Base-by-base conservation (phyloP, 2,797 vertebrate genomes). In the Leptodactylus fallax region DNA sequence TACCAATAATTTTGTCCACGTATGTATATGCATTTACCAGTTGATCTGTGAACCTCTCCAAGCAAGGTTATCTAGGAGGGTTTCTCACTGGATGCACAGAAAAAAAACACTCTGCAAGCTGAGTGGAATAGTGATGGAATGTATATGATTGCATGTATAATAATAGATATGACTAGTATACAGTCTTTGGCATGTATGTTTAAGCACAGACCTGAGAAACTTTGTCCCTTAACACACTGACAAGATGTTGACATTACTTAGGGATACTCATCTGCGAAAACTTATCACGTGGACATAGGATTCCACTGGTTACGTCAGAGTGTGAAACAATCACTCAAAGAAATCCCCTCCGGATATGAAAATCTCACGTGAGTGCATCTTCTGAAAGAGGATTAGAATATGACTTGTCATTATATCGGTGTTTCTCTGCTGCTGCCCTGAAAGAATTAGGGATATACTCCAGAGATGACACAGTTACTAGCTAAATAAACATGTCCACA, bases 221-320 rank as follows among this genome's bases (percentile, higher is more conserved):
- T 36, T 36, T 36, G 36, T 36, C 36, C 36, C 36, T 36, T 36
- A 36, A 36, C 1, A 36, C 36, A 10, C 7, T 63, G 58, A 27
- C 47, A 36, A 12, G 14, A 69, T 56, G 63, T 53, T 49, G 55
- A 21, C 81, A 51, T 49, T 61, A 49, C 27, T 61, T 51, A 74
- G 19, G 74, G 74, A 78, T 67, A 45, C 78, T 27, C 10, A 85
- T 85, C 19, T n/a, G 4, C 36, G 69, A 36, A 17, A 72, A 36
- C 13, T 36, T 60, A 71, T 61, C 71, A 63, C 45, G 49, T 85
- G 60, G 49, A 79, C 12, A 21, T n/a, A 87, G 85, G 78, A 81
- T 87, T 81, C 78, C 55, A 81, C 25, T n/a, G 17, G 81, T 82
- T 82, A 87, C 86, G 56, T 87, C 79, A 87, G 65, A 45, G 16